Conservation (phyloP, 2,113 vertebrate genomes). For the Halcyon malimbica region DNA sequence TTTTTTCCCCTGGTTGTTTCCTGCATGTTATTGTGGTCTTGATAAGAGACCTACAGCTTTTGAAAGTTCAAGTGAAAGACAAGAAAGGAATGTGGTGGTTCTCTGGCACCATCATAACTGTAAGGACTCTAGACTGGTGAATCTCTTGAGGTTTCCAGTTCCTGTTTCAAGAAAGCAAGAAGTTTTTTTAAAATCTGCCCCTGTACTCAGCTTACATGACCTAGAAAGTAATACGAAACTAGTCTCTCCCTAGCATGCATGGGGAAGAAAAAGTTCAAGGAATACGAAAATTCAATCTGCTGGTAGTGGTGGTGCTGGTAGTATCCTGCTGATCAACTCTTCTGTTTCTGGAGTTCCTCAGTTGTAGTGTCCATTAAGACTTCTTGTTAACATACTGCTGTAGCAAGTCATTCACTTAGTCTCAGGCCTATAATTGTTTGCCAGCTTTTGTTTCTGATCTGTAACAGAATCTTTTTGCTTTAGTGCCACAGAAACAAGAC, state of each 20-base stretch:
- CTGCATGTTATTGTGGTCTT: not conserved
- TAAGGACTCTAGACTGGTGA: not conserved
- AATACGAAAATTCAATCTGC: not conserved
- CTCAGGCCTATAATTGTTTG: not conserved
- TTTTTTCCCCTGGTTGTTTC: not conserved
- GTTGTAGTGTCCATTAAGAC: not conserved
- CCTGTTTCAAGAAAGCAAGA: not conserved
- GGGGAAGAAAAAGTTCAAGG: not conserved
- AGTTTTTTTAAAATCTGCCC: not conserved
- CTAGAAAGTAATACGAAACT: not conserved
- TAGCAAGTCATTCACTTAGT: not conserved
- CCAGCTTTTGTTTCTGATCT: not conserved
- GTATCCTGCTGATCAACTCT: not conserved
- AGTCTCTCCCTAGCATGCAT: not conserved
- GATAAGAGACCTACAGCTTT: not conserved
- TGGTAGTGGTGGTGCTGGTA: accelerated
- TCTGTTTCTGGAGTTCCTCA: not conserved
- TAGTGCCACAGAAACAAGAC: not conserved
- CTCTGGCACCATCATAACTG: not conserved
- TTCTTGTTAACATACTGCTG: not conserved
- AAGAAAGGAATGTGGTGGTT: not conserved
- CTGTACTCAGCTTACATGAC: not conserved
- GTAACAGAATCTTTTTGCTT: not conserved
- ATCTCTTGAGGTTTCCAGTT: not conserved
- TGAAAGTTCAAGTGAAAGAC: not conserved